phyloP scores from a whole-genome alignment of 1,140 invertebrate species.

The Maniola jurtina region DNA sequence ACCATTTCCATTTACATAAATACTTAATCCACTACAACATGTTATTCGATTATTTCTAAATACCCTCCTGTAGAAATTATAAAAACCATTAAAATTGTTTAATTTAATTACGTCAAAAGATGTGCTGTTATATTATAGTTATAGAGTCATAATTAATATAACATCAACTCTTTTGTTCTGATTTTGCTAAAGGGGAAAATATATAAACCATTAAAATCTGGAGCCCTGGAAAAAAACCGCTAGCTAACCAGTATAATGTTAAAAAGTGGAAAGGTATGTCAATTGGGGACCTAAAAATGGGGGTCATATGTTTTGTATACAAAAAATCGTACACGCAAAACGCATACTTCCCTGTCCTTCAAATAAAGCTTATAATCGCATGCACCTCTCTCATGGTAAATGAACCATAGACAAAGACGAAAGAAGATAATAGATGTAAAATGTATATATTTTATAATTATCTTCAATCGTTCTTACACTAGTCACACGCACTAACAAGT shows the following conservation, averaged over 20 bases:
- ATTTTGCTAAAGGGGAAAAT: conserved; percentile 17
- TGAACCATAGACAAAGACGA: conserved; percentile 41
- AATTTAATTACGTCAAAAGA: conserved; percentile 17
- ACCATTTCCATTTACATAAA: conserved; percentile 36
- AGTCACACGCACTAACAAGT: conserved; percentile 50
- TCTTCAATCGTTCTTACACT: conserved; percentile 52
- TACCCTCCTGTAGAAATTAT: conserved; percentile 16
- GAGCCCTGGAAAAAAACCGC: conserved; percentile 34
- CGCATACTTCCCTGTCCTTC: conserved; percentile 69
- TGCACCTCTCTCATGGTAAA: conserved; percentile 41
- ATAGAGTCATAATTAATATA: conserved; percentile 29
- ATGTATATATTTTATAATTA: conserved; percentile 13
- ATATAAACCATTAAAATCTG: conserved; percentile 22
- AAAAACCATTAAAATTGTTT: conserved; percentile 15
- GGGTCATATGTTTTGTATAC: neutral
- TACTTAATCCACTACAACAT: conserved; percentile 22
- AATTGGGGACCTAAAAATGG: conserved; percentile 6
- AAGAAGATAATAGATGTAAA: conserved; percentile 34
- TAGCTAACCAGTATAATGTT: conserved; percentile 11
- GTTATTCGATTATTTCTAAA: conserved; percentile 17
- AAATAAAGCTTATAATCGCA: conserved; percentile 56
- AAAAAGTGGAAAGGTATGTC: conserved; percentile 4
- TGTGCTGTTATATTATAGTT: conserved; percentile 23
- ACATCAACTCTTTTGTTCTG: conserved; percentile 21
- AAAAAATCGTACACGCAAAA: conserved; percentile 28